Evolutionary conservation across 2,888 invertebrate species (phyloP).

Genomic region (Empis livida): DNA sequence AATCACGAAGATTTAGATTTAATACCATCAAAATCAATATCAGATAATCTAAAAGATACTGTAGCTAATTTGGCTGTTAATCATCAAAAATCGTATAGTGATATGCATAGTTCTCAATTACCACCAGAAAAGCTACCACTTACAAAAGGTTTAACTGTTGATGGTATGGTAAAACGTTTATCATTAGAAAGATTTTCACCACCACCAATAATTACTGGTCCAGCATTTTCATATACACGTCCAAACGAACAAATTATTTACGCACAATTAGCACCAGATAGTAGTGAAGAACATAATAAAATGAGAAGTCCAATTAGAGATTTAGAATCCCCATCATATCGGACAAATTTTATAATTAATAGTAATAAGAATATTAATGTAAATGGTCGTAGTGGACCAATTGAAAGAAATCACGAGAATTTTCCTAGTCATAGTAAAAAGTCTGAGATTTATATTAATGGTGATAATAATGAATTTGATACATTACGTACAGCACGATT

Average conservation of each 20-base stretch:
- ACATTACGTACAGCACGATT: constrained; percentile 9
- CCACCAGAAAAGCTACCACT: constrained; percentile 55
- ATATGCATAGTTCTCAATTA: constrained; percentile 62
- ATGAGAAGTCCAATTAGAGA: constrained; percentile 12
- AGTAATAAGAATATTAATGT: constrained; percentile 3
- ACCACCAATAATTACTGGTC: constrained; percentile 57
- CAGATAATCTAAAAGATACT: neutral
- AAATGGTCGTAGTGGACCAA: constrained; percentile 15
- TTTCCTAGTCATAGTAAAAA: constrained; percentile 13
- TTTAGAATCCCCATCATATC: constrained; percentile 18
- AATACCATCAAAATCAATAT: neutral
- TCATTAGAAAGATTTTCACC: constrained; percentile 57
- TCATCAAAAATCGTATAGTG: constrained; percentile 37
- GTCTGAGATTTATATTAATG: constrained; percentile 19
- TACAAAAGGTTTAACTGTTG: constrained; percentile 59
- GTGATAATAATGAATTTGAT: constrained; percentile 14
- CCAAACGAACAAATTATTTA: constrained; percentile 55
- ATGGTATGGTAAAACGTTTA: constrained; percentile 61
- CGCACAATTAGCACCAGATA: constrained; percentile 52
- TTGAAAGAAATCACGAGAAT: neutral
- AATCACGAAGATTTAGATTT: constrained; percentile 37
- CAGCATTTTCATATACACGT: constrained; percentile 69
- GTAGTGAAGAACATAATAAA: constrained; percentile 7
- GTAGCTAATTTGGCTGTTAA: constrained; percentile 28
- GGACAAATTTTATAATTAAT: neutral